Percentiles rank a stretch among this genome's conserved stretches.
Evolutionary conservation across 2,797 vertebrate genomes (phyloP).

Genomic region (Oreortyx pictus): DNA sequence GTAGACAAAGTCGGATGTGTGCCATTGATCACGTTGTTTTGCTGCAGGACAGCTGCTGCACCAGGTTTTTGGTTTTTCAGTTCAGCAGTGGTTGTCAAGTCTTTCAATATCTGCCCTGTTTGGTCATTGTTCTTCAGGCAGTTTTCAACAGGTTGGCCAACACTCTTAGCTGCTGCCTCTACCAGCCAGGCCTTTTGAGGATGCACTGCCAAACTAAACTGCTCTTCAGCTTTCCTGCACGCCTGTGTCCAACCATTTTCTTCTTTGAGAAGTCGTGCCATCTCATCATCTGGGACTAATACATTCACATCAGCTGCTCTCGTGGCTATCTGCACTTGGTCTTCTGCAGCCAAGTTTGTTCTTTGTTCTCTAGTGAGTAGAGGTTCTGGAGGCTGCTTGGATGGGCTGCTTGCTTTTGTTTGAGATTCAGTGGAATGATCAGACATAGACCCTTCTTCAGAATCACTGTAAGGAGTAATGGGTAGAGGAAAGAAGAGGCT

Average conservation of each 20-base stretch:
- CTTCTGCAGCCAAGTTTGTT: not conserved
- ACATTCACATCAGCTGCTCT: not conserved
- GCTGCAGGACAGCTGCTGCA: not conserved
- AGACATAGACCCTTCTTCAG: constrained; percentile 59
- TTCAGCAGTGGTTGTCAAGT: not conserved
- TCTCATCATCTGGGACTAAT: not conserved
- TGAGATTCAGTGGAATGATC: not conserved
- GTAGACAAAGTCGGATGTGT: not conserved
- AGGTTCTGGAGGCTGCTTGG: not conserved
- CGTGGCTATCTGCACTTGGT: not conserved
- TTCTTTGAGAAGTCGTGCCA: not conserved
- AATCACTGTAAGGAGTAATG: constrained; percentile 25
- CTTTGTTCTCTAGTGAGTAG: not conserved
- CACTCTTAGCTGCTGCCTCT: not conserved
- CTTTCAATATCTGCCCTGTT: not conserved
- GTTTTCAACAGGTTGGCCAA: not conserved
- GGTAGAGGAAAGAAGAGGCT: constrained; percentile 58
- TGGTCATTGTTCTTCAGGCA: constrained; percentile 9
- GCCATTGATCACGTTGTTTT: not conserved
- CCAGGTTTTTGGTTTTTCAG: not conserved
- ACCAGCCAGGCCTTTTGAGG: not conserved
- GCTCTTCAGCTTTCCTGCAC: not conserved
- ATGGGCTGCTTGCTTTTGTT: not conserved
- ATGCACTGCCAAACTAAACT: not conserved
- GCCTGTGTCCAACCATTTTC: not conserved